These are phyloP conservation scores for Ciona savignyi DNA, from an alignment of 23 tunicate species.

Conservation along the genomic window DNA sequence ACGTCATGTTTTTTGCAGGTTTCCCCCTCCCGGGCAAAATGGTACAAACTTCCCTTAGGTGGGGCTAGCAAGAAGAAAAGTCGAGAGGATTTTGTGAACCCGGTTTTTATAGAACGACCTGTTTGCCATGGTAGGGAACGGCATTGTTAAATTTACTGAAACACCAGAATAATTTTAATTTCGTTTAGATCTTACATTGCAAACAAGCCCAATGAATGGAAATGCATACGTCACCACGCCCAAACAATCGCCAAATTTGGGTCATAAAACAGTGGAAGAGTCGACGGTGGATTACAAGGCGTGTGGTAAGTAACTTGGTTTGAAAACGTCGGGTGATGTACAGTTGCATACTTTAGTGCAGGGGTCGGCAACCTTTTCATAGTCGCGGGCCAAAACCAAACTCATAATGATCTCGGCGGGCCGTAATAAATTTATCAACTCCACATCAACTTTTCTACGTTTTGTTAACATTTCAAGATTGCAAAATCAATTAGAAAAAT, in stretches of 20 bases:
- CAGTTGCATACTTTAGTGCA: no score
- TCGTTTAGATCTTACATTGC: conserved; percentile 5
- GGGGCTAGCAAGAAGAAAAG: conserved; percentile 1
- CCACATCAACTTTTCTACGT: no score
- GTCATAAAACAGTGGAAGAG: conserved; percentile 36
- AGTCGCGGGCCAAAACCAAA: no score
- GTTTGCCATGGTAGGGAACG: not conserved
- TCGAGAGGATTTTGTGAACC: conserved; percentile 22
- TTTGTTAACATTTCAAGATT: no score
- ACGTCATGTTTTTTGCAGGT: conserved; percentile 1
- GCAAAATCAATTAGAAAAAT: no score
- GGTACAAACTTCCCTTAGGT: conserved; percentile 3
- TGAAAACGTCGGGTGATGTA: no score
- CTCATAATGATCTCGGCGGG: no score
- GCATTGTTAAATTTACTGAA: no score
- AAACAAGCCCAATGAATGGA: conserved; percentile 16
- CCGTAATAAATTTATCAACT: no score
- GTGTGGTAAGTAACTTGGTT: no score
- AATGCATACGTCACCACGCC: conserved; percentile 25
- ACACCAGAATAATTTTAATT: no score
- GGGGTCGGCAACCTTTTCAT: no score
- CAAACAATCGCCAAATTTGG: not conserved
- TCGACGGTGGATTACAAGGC: conserved; percentile 31
- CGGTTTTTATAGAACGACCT: conserved; percentile 2
- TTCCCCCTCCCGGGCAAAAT: conserved; percentile 6